A percentile compares a stretch with the other conserved stretches of the same genome.
These are phyloP conservation scores for Chrysolophus pictus DNA, from an alignment of 2,797 vertebrate species.

Conservation along the genomic window DNA sequence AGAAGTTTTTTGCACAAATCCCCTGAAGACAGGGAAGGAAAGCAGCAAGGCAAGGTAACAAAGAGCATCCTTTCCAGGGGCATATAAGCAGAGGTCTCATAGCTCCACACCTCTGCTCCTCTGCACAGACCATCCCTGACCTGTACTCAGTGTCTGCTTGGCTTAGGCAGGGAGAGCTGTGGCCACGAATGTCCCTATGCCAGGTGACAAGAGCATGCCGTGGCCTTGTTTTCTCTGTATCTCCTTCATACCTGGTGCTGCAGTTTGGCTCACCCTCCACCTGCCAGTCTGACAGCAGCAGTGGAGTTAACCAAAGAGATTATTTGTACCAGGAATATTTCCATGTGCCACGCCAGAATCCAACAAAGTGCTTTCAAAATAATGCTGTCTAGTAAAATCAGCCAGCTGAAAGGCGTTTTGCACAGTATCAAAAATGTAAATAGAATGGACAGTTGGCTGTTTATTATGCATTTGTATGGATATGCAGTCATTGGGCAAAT, in stretches of 20 bases:
- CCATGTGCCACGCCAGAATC: slow-evolving; percentile 28
- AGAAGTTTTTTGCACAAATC: not conserved
- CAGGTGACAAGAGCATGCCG: not conserved
- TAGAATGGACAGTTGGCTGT: slow-evolving; percentile 31
- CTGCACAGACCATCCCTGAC: not conserved
- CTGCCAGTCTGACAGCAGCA: not conserved
- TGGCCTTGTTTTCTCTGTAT: not conserved
- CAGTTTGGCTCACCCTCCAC: not conserved
- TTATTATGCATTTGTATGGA: not conserved
- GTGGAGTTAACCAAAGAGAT: not conserved
- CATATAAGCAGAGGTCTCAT: accelerated
- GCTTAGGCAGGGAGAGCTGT: not conserved
- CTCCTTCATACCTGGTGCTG: not conserved
- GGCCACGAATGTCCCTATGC: not conserved
- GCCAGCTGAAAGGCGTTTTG: slow-evolving; percentile 61
- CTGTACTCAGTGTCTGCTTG: not conserved
- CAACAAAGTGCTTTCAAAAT: slow-evolving; percentile 42
- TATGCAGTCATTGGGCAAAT: slow-evolving; percentile 1
- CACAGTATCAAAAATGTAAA: slow-evolving; percentile 57
- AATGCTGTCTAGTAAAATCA: slow-evolving; percentile 56
- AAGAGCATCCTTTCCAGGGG: not conserved
- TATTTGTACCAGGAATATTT: slow-evolving; percentile 40
- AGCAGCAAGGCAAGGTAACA: not conserved
- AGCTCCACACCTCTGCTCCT: not conserved
- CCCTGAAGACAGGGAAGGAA: not conserved